These are phyloP conservation scores for Nannospalax galili DNA, from an alignment of 2,113 vertebrate species.

Conservation along the genomic window DNA sequence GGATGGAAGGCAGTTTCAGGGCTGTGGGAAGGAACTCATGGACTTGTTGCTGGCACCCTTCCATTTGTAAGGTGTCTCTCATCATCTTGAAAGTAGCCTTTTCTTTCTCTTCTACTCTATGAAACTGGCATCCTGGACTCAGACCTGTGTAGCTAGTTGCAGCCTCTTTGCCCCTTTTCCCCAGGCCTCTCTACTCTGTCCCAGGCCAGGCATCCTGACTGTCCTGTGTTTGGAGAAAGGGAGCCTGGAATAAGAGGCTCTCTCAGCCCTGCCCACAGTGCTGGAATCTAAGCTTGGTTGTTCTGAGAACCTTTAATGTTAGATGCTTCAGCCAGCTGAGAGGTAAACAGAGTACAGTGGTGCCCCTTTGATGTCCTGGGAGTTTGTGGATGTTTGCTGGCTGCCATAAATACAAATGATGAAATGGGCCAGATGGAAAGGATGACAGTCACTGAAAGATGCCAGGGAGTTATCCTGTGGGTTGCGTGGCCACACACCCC, in stretches of 20 bases:
- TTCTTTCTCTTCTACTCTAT: neutral
- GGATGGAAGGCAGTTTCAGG: neutral
- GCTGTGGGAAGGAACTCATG: neutral
- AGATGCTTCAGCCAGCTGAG: constrained; percentile 49
- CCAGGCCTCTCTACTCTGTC: neutral
- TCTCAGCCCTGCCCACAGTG: neutral
- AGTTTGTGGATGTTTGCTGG: constrained; percentile 52
- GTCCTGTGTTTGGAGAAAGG: neutral
- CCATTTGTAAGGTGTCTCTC: neutral
- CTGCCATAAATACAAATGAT: constrained; percentile 33
- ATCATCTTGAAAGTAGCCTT: neutral
- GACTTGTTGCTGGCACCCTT: neutral
- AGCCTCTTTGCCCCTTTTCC: neutral
- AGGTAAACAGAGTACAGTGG: constrained; percentile 37
- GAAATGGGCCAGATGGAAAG: constrained; percentile 44
- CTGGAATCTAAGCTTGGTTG: neutral
- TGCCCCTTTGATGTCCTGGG: constrained; percentile 67
- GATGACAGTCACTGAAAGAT: neutral
- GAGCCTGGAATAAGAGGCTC: neutral
- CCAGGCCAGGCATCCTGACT: neutral
- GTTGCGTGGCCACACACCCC: neutral
- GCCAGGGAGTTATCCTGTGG: neutral
- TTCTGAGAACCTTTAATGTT: constrained; percentile 22
- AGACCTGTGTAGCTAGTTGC: neutral
- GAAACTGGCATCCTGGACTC: neutral